Evolutionary conservation across 2,113 vertebrate genomes (phyloP).

Genomic region (Tachysurus vachellii): DNA sequence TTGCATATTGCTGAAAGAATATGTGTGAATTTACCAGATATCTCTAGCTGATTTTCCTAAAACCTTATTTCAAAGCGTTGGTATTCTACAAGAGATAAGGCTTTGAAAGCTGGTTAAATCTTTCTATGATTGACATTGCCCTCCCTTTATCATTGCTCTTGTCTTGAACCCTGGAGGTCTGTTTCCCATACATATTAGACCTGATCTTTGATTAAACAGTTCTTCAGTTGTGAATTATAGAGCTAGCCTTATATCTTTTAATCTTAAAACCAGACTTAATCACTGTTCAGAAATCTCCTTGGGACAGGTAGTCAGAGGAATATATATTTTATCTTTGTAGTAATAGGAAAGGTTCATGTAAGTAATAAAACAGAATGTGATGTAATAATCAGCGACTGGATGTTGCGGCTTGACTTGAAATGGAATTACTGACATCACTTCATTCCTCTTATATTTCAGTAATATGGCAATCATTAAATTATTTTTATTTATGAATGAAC

Average conservation of each 20-base stretch:
- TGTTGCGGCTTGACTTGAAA: not conserved
- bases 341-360: not conserved
- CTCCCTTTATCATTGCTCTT: not conserved
- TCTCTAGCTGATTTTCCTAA: not conserved
- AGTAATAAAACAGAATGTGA: not conserved
- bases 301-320: not conserved
- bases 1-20: not conserved
- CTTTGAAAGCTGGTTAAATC: slow-evolving; percentile 3
- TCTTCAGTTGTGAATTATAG: slow-evolving; percentile 2
- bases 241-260: not conserved
- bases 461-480: not conserved
- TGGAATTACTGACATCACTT: not conserved
- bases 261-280: not conserved
- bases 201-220: slow-evolving; percentile 20
- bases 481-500: not conserved
- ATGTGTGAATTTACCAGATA: slow-evolving; percentile 26
- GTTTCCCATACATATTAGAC: slow-evolving; percentile 23
- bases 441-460: not conserved
- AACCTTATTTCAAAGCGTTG: not conserved
- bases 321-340: not conserved
- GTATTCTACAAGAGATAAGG: not conserved
- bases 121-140: slow-evolving; percentile 13
- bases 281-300: not conserved
- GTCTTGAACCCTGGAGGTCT: not conserved
- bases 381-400: not conserved